Percentiles rank a stretch among this genome's conserved stretches.
Evolutionary conservation across 2,113 vertebrate genomes (phyloP).

Genomic region (Lontra canadensis): DNA sequence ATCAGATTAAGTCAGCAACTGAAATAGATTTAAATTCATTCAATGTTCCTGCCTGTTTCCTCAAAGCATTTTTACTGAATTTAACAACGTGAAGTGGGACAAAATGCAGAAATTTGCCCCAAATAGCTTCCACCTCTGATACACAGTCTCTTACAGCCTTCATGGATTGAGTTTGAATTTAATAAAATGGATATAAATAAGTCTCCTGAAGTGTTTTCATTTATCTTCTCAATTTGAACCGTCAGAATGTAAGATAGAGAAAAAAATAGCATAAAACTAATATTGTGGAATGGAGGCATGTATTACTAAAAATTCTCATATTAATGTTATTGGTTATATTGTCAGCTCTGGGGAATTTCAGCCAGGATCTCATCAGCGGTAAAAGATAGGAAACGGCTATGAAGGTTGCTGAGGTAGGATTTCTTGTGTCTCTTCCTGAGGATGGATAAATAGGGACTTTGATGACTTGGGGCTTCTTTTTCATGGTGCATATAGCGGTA

Average conservation of each 20-base stretch:
- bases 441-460: constrained; percentile 41
- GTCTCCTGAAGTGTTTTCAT: not conserved
- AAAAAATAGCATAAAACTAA: not conserved
- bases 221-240: not conserved
- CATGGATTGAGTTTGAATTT: not conserved
- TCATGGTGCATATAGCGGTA: constrained; percentile 18
- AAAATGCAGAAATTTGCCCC: not conserved
- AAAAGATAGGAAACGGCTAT: not conserved
- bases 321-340: not conserved
- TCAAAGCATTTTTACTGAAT: not conserved
- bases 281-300: not conserved
- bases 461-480: constrained; percentile 59
- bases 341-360: not conserved
- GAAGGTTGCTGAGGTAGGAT: constrained; percentile 16
- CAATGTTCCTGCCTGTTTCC: not conserved
- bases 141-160: not conserved
- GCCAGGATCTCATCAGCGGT: not conserved
- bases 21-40: not conserved
- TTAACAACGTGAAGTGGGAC: not conserved
- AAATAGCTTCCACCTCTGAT: not conserved
- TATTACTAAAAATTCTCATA: not conserved
- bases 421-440: constrained; percentile 33
- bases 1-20: not conserved
- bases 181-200: not conserved
- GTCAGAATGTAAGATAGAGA: not conserved